Evolutionary conservation across 2,888 invertebrate genomes (phyloP).

Genomic region (Eurois occulta): DNA sequence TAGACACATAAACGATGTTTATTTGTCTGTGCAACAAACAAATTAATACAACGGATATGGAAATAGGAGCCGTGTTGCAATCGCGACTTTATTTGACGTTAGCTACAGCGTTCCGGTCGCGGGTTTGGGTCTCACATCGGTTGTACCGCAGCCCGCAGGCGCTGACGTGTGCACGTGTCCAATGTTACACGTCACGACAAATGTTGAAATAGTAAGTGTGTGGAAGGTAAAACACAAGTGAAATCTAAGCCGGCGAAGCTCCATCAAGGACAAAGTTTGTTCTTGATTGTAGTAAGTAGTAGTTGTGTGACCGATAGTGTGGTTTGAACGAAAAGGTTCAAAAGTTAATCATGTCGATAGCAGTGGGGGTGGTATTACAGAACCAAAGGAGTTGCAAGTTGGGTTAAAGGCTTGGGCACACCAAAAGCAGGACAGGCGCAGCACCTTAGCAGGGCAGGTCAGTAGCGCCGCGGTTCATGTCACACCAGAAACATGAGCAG

Average conservation of each 20-base stretch:
- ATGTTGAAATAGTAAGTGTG: background rate
- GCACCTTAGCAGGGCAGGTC: too few relatives aligned
- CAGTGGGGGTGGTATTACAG: background rate
- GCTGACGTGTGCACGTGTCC: slow-evolving; percentile 13
- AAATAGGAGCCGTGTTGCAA: slow-evolving; percentile 37
- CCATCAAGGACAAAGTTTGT: background rate
- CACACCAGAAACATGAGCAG: too few relatives aligned
- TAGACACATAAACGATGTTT: slow-evolving; percentile 1
- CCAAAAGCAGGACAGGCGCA: too few relatives aligned
- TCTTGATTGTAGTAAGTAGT: too few relatives aligned
- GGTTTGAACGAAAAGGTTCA: background rate
- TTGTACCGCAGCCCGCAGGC: background rate
- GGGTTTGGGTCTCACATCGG: slow-evolving; percentile 22
- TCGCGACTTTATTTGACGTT: slow-evolving; percentile 22
- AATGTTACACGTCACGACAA: slow-evolving; percentile 6
- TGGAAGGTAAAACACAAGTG: background rate
- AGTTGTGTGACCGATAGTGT: background rate
- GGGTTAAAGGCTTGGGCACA: too few relatives aligned
- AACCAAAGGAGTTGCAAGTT: too few relatives aligned
- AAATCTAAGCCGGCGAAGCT: background rate
- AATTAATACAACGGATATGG: slow-evolving; percentile 39
- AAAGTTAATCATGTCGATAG: background rate
- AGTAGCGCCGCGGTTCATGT: too few relatives aligned
- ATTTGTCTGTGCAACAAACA: slow-evolving; percentile 12
- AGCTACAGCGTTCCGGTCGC: slow-evolving; percentile 59